Conservation (phyloP, 2,888 invertebrate genomes). For the Lycophotia porphyrea region DNA sequence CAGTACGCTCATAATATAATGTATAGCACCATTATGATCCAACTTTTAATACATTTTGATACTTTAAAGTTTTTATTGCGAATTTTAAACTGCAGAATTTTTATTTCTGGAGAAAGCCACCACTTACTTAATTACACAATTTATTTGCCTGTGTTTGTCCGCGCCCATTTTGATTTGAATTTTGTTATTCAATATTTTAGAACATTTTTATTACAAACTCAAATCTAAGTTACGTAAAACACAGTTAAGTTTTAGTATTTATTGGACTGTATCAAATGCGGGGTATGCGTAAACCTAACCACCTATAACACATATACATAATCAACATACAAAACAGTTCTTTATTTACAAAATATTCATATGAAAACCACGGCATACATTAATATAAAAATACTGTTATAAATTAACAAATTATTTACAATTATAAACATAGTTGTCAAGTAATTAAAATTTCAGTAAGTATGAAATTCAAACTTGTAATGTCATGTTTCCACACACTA, state of each 20-base stretch:
- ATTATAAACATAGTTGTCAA: slow-evolving; percentile 63
- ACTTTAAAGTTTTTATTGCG: slow-evolving; percentile 8
- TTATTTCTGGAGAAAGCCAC: neutral
- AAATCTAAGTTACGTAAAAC: neutral
- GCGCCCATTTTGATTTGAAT: neutral
- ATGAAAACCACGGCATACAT: slow-evolving; percentile 73
- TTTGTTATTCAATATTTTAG: neutral
- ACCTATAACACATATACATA: slow-evolving; percentile 61
- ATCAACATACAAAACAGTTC: slow-evolving; percentile 69
- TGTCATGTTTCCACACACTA: slow-evolving; percentile 68
- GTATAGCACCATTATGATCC: slow-evolving; percentile 81
- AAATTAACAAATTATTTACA: slow-evolving; percentile 71
- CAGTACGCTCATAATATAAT: slow-evolving; percentile 56
- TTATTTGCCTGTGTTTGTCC: neutral
- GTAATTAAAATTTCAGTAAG: slow-evolving; percentile 56
- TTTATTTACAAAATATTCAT: slow-evolving; percentile 72
- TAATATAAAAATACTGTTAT: slow-evolving; percentile 82
- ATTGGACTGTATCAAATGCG: slow-evolving; percentile 63
- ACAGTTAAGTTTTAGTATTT: slow-evolving; percentile 9
- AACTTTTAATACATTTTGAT: slow-evolving; percentile 64
- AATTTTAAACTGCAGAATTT: neutral
- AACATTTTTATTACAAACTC: neutral
- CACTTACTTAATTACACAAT: neutral
- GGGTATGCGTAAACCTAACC: slow-evolving; percentile 64
- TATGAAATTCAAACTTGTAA: slow-evolving; percentile 59